A percentile compares a stretch with the other conserved stretches of the same genome.
Conservation (phyloP, 2,113 vertebrate genomes). For the Marcusenius ussheri region DNA sequence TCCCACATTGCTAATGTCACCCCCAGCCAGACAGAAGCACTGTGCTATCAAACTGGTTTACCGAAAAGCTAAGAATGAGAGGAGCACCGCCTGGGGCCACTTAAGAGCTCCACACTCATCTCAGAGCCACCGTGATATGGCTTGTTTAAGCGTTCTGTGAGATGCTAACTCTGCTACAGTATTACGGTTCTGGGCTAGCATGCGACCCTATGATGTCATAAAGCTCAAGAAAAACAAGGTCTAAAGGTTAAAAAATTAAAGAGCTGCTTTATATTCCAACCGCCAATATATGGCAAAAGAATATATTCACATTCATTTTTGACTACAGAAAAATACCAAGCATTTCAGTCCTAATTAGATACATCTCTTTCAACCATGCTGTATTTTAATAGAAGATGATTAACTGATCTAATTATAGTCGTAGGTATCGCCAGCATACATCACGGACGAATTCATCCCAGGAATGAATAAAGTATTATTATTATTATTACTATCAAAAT, state of each 20-base stretch:
- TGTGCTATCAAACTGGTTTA: neutral
- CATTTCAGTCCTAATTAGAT: neutral
- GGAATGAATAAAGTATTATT: neutral
- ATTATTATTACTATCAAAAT: neutral
- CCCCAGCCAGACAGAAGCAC: neutral
- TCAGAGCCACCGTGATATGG: neutral
- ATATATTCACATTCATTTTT: neutral
- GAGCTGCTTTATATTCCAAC: neutral
- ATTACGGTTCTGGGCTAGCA: neutral
- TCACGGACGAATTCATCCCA: neutral
- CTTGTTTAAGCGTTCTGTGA: neutral
- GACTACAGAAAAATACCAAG: neutral
- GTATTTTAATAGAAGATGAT: neutral
- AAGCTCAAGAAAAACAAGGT: neutral
- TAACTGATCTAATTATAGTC: conserved; percentile 10
- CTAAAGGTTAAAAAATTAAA: neutral
- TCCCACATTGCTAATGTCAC: neutral
- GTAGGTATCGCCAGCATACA: neutral
- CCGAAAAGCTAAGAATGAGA: neutral
- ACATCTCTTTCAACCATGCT: neutral
- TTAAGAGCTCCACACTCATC: neutral
- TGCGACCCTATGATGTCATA: neutral
- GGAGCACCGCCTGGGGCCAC: neutral
- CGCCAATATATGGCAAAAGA: neutral
- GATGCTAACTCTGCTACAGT: neutral